Conservation (phyloP, 2,888 invertebrate genomes). For the Noctua pronuba region DNA sequence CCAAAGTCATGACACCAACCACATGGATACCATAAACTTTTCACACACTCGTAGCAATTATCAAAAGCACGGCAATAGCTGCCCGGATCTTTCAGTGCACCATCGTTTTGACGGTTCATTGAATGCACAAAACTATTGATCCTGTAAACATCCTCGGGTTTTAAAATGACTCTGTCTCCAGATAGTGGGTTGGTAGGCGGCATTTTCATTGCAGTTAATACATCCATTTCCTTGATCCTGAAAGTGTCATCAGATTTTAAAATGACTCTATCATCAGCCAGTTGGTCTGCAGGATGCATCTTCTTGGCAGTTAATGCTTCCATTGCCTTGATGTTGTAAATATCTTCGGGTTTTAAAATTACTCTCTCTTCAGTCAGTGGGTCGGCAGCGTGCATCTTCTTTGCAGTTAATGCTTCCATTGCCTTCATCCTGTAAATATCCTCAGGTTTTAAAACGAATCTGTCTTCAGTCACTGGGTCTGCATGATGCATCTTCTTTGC, state of each 20-base stretch:
- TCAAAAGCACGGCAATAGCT: conserved; percentile 69
- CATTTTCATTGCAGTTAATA: conserved; percentile 1
- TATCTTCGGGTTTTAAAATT: conserved; percentile 36
- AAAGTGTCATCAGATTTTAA: neutral
- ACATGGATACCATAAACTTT: conserved; percentile 68
- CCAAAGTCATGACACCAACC: conserved; percentile 78
- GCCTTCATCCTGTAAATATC: neutral
- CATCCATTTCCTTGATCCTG: neutral
- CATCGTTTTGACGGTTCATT: conserved; percentile 4
- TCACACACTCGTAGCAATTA: conserved; percentile 72
- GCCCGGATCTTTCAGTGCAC: conserved; percentile 31
- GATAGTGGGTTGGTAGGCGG: neutral
- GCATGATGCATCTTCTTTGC: neutral
- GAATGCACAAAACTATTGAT: conserved; percentile 44
- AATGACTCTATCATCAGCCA: fast-evolving
- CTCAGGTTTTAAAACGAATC: neutral
- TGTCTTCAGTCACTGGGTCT: neutral
- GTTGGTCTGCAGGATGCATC: neutral
- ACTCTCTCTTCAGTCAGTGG: conserved; percentile 3
- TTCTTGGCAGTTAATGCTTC: neutral
- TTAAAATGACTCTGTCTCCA: conserved; percentile 25
- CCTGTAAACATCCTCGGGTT: conserved; percentile 33
- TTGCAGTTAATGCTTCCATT: neutral
- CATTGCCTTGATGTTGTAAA: neutral
- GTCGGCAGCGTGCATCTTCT: neutral